Percentiles rank a stretch among this genome's conserved stretches.
phyloP scores from a whole-genome alignment of 2,888 invertebrate species.

The Prostheceraeus crozeri region DNA sequence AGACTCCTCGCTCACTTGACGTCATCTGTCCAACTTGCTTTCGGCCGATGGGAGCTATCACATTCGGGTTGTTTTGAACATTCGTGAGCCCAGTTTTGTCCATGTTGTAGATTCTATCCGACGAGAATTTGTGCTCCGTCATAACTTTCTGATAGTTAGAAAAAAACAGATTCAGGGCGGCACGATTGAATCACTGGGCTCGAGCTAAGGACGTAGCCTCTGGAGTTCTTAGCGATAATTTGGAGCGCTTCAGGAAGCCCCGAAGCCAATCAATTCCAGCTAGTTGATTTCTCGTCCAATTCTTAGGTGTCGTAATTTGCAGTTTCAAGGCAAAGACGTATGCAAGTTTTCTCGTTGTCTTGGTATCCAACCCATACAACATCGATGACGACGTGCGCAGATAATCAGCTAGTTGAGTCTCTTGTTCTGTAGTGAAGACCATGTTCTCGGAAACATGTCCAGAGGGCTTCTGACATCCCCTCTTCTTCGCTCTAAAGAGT shows the following conservation, averaged over 20 bases:
- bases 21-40: constrained; percentile 9
- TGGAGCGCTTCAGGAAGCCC: constrained; percentile 31
- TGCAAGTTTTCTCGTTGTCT: too few relatives aligned
- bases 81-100: neutral
- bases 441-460: too few relatives aligned
- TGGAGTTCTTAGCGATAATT: constrained; percentile 32
- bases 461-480: too few relatives aligned
- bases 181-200: constrained; percentile 32
- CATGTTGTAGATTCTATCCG: neutral
- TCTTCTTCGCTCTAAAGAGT: too few relatives aligned
- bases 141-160: constrained; percentile 23
- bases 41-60: constrained; percentile 1
- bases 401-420: too few relatives aligned
- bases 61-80: constrained; percentile 5
- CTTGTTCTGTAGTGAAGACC: too few relatives aligned
- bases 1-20: constrained; percentile 3
- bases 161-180: constrained; percentile 29
- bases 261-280: constrained; percentile 33
- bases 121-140: neutral
- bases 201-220: constrained; percentile 32
- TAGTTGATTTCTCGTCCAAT: too few relatives aligned
- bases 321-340: too few relatives aligned
- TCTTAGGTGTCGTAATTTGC: too few relatives aligned
- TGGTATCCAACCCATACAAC: too few relatives aligned
- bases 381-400: too few relatives aligned